Conservation (phyloP, 2,797 vertebrate species). For the Sphenodon punctatus region DNA sequence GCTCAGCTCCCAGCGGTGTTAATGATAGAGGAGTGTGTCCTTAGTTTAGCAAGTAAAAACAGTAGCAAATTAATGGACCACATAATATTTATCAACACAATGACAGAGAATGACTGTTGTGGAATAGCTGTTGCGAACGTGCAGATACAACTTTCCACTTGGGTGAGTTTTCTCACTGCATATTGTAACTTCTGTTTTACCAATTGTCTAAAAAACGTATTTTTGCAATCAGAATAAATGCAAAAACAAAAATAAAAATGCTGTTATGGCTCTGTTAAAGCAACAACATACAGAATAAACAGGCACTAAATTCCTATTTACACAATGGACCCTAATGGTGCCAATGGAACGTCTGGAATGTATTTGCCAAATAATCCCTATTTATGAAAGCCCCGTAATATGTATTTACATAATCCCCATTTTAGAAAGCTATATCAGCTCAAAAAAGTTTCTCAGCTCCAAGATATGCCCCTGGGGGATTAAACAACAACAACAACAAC, state of each 20-base stretch:
- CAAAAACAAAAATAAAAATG: background rate
- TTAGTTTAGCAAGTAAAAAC: background rate
- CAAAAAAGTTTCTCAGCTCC: constrained; percentile 46
- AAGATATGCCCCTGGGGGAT: constrained; percentile 37
- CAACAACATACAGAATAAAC: constrained; percentile 48
- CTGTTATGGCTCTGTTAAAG: constrained; percentile 35
- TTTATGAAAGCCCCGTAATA: constrained; percentile 58
- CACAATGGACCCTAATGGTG: constrained; percentile 53
- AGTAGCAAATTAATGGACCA: background rate
- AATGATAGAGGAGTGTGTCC: too few species aligned
- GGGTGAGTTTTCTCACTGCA: background rate
- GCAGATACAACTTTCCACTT: rapidly evolving
- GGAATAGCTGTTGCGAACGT: too few species aligned
- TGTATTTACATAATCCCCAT: constrained; percentile 65
- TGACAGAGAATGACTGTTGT: background rate
- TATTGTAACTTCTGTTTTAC: background rate
- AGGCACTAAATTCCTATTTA: constrained; percentile 58
- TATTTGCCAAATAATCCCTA: constrained; percentile 53
- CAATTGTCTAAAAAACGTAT: constrained; percentile 21
- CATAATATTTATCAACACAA: background rate
- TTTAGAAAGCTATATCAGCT: constrained; percentile 52
- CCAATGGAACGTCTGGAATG: constrained; percentile 53
- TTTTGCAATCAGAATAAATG: constrained; percentile 18
- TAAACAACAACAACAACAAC: too few species aligned
- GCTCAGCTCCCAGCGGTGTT: too few species aligned